phyloP scores from a whole-genome alignment of 2,888 invertebrate genomes.

The Muschampia plurimacula region DNA sequence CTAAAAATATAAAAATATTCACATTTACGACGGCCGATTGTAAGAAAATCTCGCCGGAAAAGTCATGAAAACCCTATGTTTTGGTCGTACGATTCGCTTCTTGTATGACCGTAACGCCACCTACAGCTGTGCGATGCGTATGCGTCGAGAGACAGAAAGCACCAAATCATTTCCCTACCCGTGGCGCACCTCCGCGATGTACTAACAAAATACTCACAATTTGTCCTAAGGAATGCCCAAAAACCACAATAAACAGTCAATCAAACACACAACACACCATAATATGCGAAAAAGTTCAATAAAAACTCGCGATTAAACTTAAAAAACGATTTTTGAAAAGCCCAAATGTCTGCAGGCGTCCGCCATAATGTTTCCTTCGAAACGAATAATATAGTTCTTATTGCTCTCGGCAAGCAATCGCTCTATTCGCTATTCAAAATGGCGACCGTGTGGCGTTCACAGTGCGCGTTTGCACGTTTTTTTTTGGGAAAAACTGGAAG shows the following conservation, averaged over 20 bases:
- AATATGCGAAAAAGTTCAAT: conserved; percentile 86
- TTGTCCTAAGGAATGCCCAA: conserved; percentile 79
- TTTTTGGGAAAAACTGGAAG: conserved; percentile 77
- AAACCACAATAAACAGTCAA: conserved; percentile 82
- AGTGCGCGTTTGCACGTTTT: conserved; percentile 81
- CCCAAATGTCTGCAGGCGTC: conserved; percentile 85
- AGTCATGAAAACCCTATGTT: conserved; percentile 84
- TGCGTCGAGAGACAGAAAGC: conserved; percentile 84
- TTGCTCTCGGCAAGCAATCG: conserved; percentile 84
- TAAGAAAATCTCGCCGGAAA: conserved; percentile 81
- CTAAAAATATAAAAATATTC: conserved; percentile 14
- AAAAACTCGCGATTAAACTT: conserved; percentile 84
- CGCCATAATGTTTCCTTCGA: conserved; percentile 87
- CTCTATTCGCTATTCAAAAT: conserved; percentile 87
- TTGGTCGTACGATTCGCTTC: conserved; percentile 67
- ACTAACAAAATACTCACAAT: conserved; percentile 84
- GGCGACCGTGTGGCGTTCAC: conserved; percentile 85
- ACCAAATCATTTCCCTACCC: conserved; percentile 86
- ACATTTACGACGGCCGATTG: conserved; percentile 63
- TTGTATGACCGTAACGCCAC: conserved; percentile 82
- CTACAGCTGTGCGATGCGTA: conserved; percentile 85
- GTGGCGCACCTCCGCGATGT: conserved; percentile 85
- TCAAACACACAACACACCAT: conserved; percentile 81
- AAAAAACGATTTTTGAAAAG: conserved; percentile 86
- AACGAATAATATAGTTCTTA: conserved; percentile 87